Evolutionary conservation across 2,797 vertebrate genomes (phyloP), one percentile per base, ranked within the genome.

Genomic region (Lacerta bilineata): DNA sequence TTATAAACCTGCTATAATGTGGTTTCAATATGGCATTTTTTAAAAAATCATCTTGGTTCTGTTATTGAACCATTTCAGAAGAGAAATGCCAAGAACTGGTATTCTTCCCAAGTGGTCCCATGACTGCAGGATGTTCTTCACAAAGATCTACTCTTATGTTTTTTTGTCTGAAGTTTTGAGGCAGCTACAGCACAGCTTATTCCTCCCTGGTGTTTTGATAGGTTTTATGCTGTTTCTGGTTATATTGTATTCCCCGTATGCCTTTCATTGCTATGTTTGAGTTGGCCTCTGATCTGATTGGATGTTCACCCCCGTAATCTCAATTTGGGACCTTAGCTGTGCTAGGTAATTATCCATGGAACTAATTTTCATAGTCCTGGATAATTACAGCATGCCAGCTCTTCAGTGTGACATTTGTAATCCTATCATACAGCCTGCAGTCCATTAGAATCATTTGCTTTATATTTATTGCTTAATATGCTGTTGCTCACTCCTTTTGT

Each of bases 331-430:
- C 50, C 76, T 84, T 72, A 81, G 20, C 50, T 61, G 46, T 41
- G 8, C 27, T 61, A 36, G 23, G 18, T 68, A 71, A 79, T 33
- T 83, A 84, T 33, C 27, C 20, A 50, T 6, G n/a, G n/a, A 29
- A 36, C 6, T 78, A 23, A 20, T 43, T 83, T 83, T 84, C 55
- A 69, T 13, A 41, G 75, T 84, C 36, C 46, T 10, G 71, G 15
- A 33, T 84, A 61, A 84, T 88, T 84, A 43, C 20, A 79, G 61
- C 36, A 59, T 71, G 80, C 50, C 66, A 79, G 82, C 29, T 43
- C 39, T 84, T 87, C 55, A 43, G 23, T 17, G 23, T 41, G 66
- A n/a, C 78, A 87, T 61, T 59, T 72, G 46, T 4, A 72, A 80
- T 61, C 27, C 43, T 72, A 72, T 55, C 13, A 59, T 41, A 41